A percentile compares a stretch with the other conserved stretches of the same genome.
Evolutionary conservation across 2,888 invertebrate species (phyloP).

Genomic region (Pachycephus smyrnensis): DNA sequence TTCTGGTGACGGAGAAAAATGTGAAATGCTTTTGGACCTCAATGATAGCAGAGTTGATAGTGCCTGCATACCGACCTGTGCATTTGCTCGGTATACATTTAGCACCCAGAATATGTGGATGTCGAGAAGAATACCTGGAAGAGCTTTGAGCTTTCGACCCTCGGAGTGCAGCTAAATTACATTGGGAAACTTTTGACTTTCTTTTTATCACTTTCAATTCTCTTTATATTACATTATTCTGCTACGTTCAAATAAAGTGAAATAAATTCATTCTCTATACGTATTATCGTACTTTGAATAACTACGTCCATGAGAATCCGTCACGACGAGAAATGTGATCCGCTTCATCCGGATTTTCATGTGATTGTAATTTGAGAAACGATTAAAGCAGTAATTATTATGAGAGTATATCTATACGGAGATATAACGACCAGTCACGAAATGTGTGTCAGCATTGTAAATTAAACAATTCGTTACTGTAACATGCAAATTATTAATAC

Average conservation of each 20-base stretch:
- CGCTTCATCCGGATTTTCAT: background rate
- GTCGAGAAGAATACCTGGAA: background rate
- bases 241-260: background rate
- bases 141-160: background rate
- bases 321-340: background rate
- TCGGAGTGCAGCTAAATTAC: background rate
- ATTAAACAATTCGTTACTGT: background rate
- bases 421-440: background rate
- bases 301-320: background rate
- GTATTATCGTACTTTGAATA: background rate
- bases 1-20: background rate
- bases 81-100: background rate
- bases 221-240: background rate
- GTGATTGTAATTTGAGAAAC: background rate
- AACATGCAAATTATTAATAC: background rate
- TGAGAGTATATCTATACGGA: background rate
- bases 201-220: background rate
- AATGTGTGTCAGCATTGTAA: background rate
- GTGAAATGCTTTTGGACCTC: background rate
- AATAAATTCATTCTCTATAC: background rate
- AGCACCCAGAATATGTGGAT: background rate
- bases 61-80: background rate
- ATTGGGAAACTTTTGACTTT: background rate
- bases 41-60: background rate
- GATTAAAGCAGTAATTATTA: background rate